These are phyloP conservation scores for Prunella himalayana DNA, from an alignment of 2,113 vertebrate genomes.

Conservation along the genomic window DNA sequence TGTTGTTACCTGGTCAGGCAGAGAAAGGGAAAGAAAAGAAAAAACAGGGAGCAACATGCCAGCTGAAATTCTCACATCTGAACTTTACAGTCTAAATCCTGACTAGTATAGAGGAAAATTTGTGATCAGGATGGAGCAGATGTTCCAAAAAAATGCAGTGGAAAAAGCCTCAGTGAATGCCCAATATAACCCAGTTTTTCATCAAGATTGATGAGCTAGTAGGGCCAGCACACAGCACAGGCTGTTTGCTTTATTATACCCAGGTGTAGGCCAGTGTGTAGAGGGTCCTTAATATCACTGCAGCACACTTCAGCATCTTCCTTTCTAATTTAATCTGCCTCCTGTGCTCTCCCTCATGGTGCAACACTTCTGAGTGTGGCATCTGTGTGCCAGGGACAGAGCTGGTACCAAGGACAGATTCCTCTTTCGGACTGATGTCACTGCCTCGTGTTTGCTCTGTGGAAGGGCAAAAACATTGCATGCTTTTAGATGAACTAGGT, in stretches of 20 bases:
- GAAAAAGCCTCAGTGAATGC: background rate
- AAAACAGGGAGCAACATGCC: background rate
- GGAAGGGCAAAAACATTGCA: background rate
- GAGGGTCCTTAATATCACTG: background rate
- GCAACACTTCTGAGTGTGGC: background rate
- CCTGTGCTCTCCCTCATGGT: too few species aligned
- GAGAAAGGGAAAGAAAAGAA: background rate
- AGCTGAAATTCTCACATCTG: background rate
- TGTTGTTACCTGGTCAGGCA: background rate
- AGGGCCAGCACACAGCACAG: background rate
- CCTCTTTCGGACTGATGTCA: background rate
- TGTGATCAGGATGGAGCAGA: background rate
- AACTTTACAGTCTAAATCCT: background rate
- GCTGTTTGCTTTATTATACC: background rate
- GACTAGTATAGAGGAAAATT: background rate
- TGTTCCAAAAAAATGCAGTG: background rate
- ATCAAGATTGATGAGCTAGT: background rate
- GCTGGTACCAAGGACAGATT: background rate
- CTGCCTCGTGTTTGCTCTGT: rapidly evolving
- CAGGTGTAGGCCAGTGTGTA: background rate
- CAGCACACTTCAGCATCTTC: background rate
- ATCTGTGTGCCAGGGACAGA: background rate
- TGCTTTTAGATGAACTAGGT: background rate
- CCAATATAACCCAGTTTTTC: background rate
- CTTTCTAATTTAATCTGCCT: background rate